Conservation (phyloP, 2,888 invertebrate species). For the Diadromus collaris region DNA sequence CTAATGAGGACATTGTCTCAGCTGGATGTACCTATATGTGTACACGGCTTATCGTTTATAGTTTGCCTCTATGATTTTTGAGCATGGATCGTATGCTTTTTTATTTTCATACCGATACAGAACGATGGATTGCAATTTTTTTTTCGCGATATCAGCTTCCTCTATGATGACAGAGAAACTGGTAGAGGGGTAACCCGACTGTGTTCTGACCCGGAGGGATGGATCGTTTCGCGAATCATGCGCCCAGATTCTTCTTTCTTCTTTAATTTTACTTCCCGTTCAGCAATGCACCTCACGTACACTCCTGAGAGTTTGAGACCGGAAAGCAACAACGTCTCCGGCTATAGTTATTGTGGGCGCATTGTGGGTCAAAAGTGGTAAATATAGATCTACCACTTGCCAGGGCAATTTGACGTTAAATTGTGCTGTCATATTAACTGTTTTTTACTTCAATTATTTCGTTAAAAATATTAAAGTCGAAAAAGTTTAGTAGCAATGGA, state of each 20-base stretch:
- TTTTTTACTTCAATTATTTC: background rate
- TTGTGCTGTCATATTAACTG: no score
- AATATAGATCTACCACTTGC: no score
- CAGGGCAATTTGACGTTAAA: no score
- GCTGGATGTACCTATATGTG: background rate
- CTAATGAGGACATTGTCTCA: constrained; percentile 14
- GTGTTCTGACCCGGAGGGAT: background rate
- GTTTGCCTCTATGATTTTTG: background rate
- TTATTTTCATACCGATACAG: no score
- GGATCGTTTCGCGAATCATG: constrained; percentile 10
- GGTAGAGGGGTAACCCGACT: background rate
- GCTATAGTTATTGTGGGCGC: constrained; percentile 1
- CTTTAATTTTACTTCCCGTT: constrained; percentile 6
- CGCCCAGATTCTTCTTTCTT: background rate
- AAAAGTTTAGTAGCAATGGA: constrained; percentile 22
- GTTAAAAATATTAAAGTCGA: constrained; percentile 29
- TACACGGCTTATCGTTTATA: constrained; percentile 1
- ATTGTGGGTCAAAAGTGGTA: no score
- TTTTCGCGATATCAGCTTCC: no score
- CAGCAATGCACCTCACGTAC: constrained; percentile 36
- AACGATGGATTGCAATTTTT: no score
- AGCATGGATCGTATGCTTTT: background rate
- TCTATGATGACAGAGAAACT: background rate
- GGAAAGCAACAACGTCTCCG: constrained; percentile 34
- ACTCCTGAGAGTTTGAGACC: constrained; percentile 24